Evolutionary conservation across 2,888 invertebrate species (phyloP), one percentile per base, ranked within the genome.

Genomic region (Xanthia togata): DNA sequence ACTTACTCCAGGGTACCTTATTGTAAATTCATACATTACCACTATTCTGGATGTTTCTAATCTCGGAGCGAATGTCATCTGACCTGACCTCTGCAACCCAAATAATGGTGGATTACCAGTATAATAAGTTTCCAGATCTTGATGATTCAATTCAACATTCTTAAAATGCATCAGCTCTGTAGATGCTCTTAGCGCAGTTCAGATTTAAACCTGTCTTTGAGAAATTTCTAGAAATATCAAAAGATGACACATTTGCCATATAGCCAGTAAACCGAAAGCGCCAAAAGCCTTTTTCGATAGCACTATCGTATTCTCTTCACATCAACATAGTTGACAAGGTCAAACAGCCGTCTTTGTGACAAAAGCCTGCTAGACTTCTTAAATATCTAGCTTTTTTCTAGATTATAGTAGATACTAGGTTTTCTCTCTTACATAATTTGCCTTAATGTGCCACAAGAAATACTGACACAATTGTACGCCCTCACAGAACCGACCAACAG

Each of bases 401-500:
- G 26, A 38, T 55, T 35, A 31, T 47, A 11, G 53, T 31, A n/a
- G 20, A 35, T 47, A 35, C 12, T 14, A 41, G 20, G 20, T 4
- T 55, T 55, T 68, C 11, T 55, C 47, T 23, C 12, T 53, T 47
- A 47, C 6, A 55, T 47, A 38, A 23, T 4, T 31, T 53, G 20
- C 55, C n/a, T 59, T 50, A 26, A 44, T 14, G 20, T 23, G 20
- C 2, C 4, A 44, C 5, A 44, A 23, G 20, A 2, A 53, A 55
- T 59, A 59, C 44, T 85, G 41, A 85, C 55, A 31, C 26, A 47
- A 11, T 47, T 65, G 55, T 78, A 57, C n/a, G 14, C n/a, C 59
- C 31, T 26, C 60, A 70, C 78, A 96, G 96, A 94, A 90, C 92
- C 96, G 81, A 93, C 98, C 91, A 97, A 97, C 91, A 97, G 97